Evolutionary conservation across 2,797 vertebrate genomes (phyloP).

Genomic region (Rhynchotus rufescens): DNA sequence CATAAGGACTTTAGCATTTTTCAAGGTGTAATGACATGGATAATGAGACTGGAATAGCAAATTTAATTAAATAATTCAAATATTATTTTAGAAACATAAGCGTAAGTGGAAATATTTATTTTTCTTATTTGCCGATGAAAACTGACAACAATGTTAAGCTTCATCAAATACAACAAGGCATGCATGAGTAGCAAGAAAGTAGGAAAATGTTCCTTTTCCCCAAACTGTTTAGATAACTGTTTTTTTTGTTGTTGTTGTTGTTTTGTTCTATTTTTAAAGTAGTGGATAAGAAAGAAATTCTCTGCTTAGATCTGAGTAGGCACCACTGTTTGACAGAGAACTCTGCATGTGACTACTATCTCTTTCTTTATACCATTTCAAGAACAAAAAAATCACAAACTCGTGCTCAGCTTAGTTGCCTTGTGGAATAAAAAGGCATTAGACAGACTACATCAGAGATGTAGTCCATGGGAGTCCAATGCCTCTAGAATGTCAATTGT

Average conservation of each 20-base stretch:
- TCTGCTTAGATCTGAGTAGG: conserved; percentile 47
- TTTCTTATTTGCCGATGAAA: conserved; percentile 25
- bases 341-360: conserved; percentile 37
- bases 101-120: conserved; percentile 29
- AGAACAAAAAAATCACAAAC: conserved; percentile 67
- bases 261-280: not conserved
- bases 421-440: conserved; percentile 69
- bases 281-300: conserved; percentile 35
- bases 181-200: not conserved
- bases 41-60: conserved; percentile 23
- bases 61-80: conserved; percentile 36
- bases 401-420: conserved; percentile 42
- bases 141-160: conserved; percentile 37
- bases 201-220: conserved; percentile 29
- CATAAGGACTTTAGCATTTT: conserved; percentile 19
- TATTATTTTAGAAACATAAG: conserved; percentile 16
- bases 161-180: conserved; percentile 46
- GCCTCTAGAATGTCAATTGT: conserved; percentile 73
- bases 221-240: not conserved
- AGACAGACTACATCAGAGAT: conserved; percentile 37
- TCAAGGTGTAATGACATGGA: not conserved
- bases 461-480: conserved; percentile 58
- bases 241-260: not conserved
- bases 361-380: conserved; percentile 62
- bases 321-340: conserved; percentile 14